phyloP scores from a whole-genome alignment of 2,113 vertebrate species.

The Muntiacus reevesi region DNA sequence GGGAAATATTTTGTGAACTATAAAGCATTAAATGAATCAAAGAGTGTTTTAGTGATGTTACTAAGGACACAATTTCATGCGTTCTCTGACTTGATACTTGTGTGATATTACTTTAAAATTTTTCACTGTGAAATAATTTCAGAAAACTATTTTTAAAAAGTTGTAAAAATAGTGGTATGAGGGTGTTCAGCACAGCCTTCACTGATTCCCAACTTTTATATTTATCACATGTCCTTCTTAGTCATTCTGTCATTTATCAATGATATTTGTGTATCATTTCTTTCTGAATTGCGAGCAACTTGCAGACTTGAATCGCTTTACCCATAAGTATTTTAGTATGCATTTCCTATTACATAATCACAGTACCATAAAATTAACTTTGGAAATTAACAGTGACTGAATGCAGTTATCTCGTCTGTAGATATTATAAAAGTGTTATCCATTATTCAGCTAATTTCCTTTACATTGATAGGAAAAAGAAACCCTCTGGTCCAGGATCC shows the following conservation, averaged over 20 bases:
- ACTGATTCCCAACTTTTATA: not conserved
- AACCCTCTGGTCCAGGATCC: not conserved
- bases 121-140: conserved; percentile 27
- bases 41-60: not conserved
- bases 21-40: not conserved
- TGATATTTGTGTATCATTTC: not conserved
- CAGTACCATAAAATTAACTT: not conserved
- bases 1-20: not conserved
- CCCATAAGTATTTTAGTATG: not conserved
- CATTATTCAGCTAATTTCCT: not conserved
- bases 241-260: not conserved
- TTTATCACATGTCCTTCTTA: not conserved
- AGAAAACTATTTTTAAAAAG: not conserved
- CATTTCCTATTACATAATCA: not conserved
- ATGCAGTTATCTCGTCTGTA: not conserved
- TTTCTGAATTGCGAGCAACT: not conserved
- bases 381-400: not conserved
- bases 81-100: not conserved
- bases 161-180: not conserved
- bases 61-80: not conserved
- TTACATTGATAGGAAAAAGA: not conserved
- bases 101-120: not conserved
- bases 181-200: not conserved
- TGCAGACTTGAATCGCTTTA: not conserved
- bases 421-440: not conserved